Base-by-base conservation (phyloP, 2,797 vertebrate species). In the Diglossa cyanea region DNA sequence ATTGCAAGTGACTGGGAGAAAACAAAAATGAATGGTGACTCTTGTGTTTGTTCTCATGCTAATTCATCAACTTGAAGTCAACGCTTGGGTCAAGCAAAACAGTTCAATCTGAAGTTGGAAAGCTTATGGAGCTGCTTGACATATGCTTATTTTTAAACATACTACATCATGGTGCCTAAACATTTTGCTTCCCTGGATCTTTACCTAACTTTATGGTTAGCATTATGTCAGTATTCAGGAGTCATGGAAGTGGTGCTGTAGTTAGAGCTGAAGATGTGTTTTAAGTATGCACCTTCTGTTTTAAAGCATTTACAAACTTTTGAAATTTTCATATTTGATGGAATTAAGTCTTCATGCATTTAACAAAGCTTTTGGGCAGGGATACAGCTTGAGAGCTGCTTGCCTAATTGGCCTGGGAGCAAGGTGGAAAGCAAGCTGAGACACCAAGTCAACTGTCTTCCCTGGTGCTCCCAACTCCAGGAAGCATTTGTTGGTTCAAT, bases 311-410 rank as follows among this genome's bases (percentile, higher is more conserved):
- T 75, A 61, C 7, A 71, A 39, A 11, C 54, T 62, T 31, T 55
- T 79, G 5, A 57, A 61, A 47, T 58, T 45, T 63, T 65, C 2
- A 0, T 67, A 31, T 68, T 65, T 54, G 25, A 9, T 80, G 37
- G 25, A 57, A 44, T 47, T n/a, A 81, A 74, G 33, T 10, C 3
- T 57, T n/a, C 21, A 1, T 39, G 40, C 57, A 62, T 93, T 88
- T 65, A 75, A 58, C 3, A 70, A 47, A 75, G 79, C 62, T 94
- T 90, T 90, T 48, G 94, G 82, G 58, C 70, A 62, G 31, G 24
- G 35, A 86, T 74, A 53, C 90, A 78, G 79, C 91, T 86, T 86
- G 93, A 60, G 82, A 86, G 70, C 54, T 94, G 90, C 88, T 74
- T 61, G 54, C 25, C 65, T 77, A 44, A 91, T 37, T 62, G 78